Conservation (phyloP, 1,140 invertebrate genomes). For the Lordiphosa stackelbergi region DNA sequence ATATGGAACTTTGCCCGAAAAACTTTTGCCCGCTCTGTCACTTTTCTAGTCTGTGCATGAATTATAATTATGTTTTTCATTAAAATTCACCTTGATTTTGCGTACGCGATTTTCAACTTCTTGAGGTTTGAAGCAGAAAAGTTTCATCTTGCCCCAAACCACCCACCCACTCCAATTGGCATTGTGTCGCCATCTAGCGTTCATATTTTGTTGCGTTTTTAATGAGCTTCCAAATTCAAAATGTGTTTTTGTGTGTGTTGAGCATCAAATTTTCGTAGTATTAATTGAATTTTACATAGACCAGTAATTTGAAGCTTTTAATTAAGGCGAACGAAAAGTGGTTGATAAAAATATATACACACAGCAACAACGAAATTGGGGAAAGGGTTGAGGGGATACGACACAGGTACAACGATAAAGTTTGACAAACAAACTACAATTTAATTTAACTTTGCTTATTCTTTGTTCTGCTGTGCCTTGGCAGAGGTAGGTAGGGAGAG, state of each 20-base stretch:
- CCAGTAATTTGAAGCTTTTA: slow-evolving; percentile 47
- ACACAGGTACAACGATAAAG: slow-evolving; percentile 50
- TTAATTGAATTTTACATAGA: slow-evolving; percentile 43
- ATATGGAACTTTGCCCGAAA: slow-evolving; percentile 56
- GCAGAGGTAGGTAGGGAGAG: slow-evolving; percentile 25
- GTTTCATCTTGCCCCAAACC: background rate
- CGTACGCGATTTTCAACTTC: slow-evolving; percentile 50
- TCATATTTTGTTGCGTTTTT: slow-evolving; percentile 45
- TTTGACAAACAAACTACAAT: slow-evolving; percentile 74
- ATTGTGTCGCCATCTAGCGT: slow-evolving; percentile 37
- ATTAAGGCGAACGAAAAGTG: slow-evolving; percentile 57
- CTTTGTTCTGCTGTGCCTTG: slow-evolving; percentile 63
- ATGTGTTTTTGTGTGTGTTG: slow-evolving; percentile 18
- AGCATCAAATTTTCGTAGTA: slow-evolving; percentile 31
- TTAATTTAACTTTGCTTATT: slow-evolving; percentile 76
- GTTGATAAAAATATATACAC: background rate
- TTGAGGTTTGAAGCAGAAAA: slow-evolving; percentile 30
- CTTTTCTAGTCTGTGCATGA: slow-evolving; percentile 55
- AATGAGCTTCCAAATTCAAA: slow-evolving; percentile 57
- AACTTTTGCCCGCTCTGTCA: slow-evolving; percentile 31
- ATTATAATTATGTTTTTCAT: slow-evolving; percentile 74
- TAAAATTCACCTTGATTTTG: slow-evolving; percentile 68
- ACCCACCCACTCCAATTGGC: slow-evolving; percentile 1
- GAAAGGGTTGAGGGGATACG: too few relatives aligned
- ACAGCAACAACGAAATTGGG: too few relatives aligned